Percentiles rank a stretch among this genome's conserved stretches.
phyloP scores from a whole-genome alignment of 2,113 vertebrate genomes.

The Gambusia affinis region DNA sequence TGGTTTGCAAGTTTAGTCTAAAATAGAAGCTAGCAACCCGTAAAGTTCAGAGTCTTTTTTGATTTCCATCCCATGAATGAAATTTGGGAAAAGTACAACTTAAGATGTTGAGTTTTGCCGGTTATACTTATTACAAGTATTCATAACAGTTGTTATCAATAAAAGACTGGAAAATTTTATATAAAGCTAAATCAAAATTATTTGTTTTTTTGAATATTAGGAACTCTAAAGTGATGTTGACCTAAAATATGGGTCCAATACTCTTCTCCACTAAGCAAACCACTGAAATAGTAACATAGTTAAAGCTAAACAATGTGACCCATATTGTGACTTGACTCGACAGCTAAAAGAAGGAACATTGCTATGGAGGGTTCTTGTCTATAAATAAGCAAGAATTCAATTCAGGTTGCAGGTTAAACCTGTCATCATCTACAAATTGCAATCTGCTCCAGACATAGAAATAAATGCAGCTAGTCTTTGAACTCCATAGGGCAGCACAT shows the following conservation, averaged over 20 bases:
- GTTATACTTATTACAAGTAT: too few species aligned
- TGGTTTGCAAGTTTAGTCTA: neutral
- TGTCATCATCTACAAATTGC: neutral
- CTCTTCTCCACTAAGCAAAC: neutral
- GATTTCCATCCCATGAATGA: neutral
- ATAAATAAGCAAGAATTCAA: neutral
- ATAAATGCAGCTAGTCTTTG: too few species aligned
- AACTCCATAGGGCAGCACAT: neutral
- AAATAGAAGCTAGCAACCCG: neutral
- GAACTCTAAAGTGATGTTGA: neutral
- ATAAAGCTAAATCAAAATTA: neutral
- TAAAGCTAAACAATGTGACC: neutral
- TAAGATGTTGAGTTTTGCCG: too few species aligned
- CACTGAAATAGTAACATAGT: neutral
- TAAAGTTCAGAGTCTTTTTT: neutral
- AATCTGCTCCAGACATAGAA: too few species aligned
- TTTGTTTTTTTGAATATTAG: neutral
- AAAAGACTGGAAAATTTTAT: neutral
- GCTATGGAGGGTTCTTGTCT: too few species aligned
- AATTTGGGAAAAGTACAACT: too few species aligned
- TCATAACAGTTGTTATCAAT: too few species aligned
- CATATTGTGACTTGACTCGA: too few species aligned
- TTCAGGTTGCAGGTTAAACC: neutral
- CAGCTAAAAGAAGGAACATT: neutral
- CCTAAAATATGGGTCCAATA: neutral